Evolutionary conservation across 2,888 invertebrate species (phyloP), one percentile per base, ranked within the genome.

Genomic region (Brachycybe producta): DNA sequence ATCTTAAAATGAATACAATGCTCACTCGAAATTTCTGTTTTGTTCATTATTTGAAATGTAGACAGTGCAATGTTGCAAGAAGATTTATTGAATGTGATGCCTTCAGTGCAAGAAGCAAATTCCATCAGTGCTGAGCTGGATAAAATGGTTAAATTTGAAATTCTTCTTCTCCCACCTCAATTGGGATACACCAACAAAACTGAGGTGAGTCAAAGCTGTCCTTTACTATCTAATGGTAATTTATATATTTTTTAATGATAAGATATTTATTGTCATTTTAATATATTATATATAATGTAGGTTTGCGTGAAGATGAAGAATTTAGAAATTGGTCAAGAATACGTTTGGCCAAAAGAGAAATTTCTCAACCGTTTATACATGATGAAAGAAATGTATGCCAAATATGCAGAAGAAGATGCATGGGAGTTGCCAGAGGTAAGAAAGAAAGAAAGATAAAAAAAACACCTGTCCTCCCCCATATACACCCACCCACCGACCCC

Each of bases 381-480:
- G 43, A 75, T 75, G 73, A 70, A 72, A 58, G 74, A 74, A 58
- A 70, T 75, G 69, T 74, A 70, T 57, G 65, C 69, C 55, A 70
- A 70, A 48, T 73, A 68, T 58, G 64, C 66, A 54, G 70, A 73
- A 34, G 72, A 70, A 7, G 69, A 70, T 23, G 65, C 67, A 7
- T 71, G 70, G 68, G 65, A 73, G 48, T 56, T 69, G 38, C 65
- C 70, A 8, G 64, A 65, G 57, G 70, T 70, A 52, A 58, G 57
- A 55, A n/a, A 27, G n/a, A n/a, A n/a, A n/a, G n/a, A n/a, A n/a
- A n/a, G n/a, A n/a, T n/a, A n/a, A n/a, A n/a, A n/a, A n/a, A n/a
- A n/a, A n/a, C n/a, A n/a, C n/a, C n/a, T n/a, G n/a, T n/a, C n/a
- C n/a, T n/a, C n/a, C n/a, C n/a, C n/a, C n/a, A n/a, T n/a, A n/a